phyloP scores from a whole-genome alignment of 2,888 invertebrate genomes.

The Lutraria lutraria region DNA sequence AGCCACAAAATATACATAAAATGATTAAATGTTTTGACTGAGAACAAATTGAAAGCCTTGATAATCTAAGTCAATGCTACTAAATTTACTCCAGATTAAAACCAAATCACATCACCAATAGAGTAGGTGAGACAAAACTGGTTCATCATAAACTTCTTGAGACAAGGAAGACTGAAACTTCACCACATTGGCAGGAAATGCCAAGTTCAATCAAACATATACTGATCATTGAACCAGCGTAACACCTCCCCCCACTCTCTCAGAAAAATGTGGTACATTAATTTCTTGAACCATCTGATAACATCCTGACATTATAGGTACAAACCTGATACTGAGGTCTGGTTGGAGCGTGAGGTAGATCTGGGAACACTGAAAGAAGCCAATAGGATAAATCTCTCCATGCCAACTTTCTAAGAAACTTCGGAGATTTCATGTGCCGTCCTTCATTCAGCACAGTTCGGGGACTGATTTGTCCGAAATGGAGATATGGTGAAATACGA shows the following conservation, averaged over 20 bases:
- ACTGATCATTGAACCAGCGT: neutral
- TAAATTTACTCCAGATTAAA: too few relatives aligned
- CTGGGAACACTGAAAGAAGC: constrained; percentile 72
- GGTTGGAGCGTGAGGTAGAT: constrained; percentile 70
- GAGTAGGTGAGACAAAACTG: too few relatives aligned
- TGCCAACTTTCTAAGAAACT: constrained; percentile 75
- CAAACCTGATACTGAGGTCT: constrained; percentile 74
- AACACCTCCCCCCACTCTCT: neutral
- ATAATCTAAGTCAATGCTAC: too few relatives aligned
- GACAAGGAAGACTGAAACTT: too few relatives aligned
- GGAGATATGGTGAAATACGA: constrained; percentile 72
- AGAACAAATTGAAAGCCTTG: too few relatives aligned
- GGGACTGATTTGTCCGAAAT: constrained; percentile 76
- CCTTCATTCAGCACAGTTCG: constrained; percentile 71
- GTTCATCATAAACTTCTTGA: too few relatives aligned
- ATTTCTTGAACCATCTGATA: neutral
- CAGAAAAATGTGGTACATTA: neutral
- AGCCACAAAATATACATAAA: too few relatives aligned
- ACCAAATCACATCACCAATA: too few relatives aligned
- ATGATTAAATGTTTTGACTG: too few relatives aligned
- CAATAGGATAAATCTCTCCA: constrained; percentile 78
- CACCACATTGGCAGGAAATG: neutral
- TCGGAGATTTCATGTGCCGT: constrained; percentile 71
- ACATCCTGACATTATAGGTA: neutral
- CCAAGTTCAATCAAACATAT: neutral